A percentile compares a stretch with the other conserved stretches of the same genome.
Conservation (phyloP, 2,113 vertebrate genomes). For the Notothenia coriiceps region DNA sequence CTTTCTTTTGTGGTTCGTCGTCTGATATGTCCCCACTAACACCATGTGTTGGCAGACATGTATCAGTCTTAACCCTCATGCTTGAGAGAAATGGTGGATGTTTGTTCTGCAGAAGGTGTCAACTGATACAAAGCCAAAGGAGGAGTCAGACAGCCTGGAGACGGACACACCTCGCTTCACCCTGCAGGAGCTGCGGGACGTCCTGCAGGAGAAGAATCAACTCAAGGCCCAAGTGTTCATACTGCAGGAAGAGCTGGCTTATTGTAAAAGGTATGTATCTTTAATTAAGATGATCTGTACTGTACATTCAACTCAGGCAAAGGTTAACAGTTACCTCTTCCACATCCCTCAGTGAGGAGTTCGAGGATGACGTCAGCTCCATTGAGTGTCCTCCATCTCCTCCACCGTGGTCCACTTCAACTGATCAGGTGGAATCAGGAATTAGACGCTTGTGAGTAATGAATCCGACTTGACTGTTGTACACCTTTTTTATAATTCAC, state of each 20-base stretch:
- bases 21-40: too few relatives aligned
- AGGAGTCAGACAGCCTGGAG: slow-evolving; percentile 82
- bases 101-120: slow-evolving; percentile 76
- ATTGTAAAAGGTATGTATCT: slow-evolving; percentile 89
- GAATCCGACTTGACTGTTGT: neutral
- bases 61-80: neutral
- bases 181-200: slow-evolving; percentile 92
- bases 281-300: neutral
- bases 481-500: neutral
- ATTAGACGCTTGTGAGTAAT: slow-evolving; percentile 93
- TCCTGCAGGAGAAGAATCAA: slow-evolving; percentile 94
- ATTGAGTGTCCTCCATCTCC: slow-evolving; percentile 68
- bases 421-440: slow-evolving; percentile 90
- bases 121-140: slow-evolving; percentile 75
- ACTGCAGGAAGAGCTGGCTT: slow-evolving; percentile 92
- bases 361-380: slow-evolving; percentile 85
- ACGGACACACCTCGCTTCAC: slow-evolving; percentile 91
- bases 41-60: neutral
- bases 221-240: slow-evolving; percentile 93
- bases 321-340: slow-evolving; percentile 4
- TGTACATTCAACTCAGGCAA: neutral
- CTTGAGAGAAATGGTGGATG: neutral
- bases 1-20: too few relatives aligned
- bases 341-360: slow-evolving; percentile 86
- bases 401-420: slow-evolving; percentile 68